Conservation (phyloP, 2,888 invertebrate species). For the Clitarchus hookeri region DNA sequence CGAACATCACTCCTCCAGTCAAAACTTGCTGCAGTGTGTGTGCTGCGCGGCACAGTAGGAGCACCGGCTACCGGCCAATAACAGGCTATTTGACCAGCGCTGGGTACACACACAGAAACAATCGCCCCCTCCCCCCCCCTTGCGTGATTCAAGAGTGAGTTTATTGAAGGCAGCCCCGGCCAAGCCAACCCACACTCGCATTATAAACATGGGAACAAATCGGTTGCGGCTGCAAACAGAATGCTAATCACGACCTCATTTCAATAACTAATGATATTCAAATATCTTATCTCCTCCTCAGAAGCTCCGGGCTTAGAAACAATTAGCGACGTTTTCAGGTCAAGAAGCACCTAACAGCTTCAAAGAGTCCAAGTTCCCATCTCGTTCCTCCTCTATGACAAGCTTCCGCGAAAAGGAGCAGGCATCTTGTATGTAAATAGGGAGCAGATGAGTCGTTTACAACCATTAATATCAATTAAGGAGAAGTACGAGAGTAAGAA, state of each 20-base stretch:
- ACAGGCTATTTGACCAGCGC: slow-evolving; percentile 1
- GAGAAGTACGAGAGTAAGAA: too few relatives aligned
- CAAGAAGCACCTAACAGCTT: neutral
- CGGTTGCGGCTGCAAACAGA: neutral
- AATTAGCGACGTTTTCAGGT: neutral
- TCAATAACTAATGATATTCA: slow-evolving; percentile 9
- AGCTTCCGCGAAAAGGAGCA: neutral
- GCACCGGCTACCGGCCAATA: neutral
- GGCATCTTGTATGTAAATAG: neutral
- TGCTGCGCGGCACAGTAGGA: neutral
- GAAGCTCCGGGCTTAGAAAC: slow-evolving; percentile 3
- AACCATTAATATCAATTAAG: too few relatives aligned
- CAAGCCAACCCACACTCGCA: neutral
- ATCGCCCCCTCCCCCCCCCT: neutral
- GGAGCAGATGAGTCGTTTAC: too few relatives aligned
- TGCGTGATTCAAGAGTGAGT: neutral
- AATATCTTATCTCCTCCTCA: neutral
- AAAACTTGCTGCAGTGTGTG: neutral
- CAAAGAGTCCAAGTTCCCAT: neutral
- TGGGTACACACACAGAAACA: neutral
- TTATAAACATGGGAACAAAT: slow-evolving; percentile 9
- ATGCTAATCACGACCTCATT: slow-evolving; percentile 7
- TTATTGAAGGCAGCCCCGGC: neutral
- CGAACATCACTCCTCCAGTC: neutral
- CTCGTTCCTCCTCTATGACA: neutral